Evolutionary conservation across 2,797 vertebrate genomes (phyloP).

Genomic region (Protonibea diacanthus): DNA sequence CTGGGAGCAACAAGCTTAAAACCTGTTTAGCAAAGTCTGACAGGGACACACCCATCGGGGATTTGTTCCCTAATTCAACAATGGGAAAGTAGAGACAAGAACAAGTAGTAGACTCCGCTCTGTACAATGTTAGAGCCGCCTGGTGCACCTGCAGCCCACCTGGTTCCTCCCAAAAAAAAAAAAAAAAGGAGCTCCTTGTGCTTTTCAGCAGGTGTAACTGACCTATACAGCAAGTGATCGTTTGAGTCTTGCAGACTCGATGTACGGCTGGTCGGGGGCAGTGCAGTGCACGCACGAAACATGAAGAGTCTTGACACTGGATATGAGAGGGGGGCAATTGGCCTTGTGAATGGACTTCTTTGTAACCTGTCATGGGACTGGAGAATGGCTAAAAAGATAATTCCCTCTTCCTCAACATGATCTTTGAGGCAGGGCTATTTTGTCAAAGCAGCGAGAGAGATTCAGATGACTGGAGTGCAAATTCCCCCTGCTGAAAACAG

Average conservation of each 20-base stretch:
- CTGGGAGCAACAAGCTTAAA: slow-evolving; percentile 78
- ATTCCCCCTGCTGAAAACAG: slow-evolving; percentile 1
- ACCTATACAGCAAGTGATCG: slow-evolving; percentile 24
- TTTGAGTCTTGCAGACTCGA: slow-evolving; percentile 21
- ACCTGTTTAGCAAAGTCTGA: slow-evolving; percentile 80
- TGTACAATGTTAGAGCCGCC: slow-evolving; percentile 3
- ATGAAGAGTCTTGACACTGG: slow-evolving; percentile 74
- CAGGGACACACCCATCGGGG: slow-evolving; percentile 68
- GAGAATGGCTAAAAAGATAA: slow-evolving; percentile 76
- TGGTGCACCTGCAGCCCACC: slow-evolving; percentile 35
- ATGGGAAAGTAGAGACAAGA: slow-evolving; percentile 39
- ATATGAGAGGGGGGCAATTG: slow-evolving; percentile 61
- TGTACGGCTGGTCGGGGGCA: slow-evolving; percentile 35
- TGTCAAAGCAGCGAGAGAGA: slow-evolving; percentile 20
- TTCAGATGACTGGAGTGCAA: not conserved
- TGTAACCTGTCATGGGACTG: slow-evolving; percentile 83
- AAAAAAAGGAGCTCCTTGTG: not conserved
- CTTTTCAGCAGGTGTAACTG: slow-evolving; percentile 41
- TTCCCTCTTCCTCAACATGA: slow-evolving; percentile 72
- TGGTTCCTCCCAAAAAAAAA: not conserved
- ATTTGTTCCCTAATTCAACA: slow-evolving; percentile 61
- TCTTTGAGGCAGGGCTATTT: slow-evolving; percentile 45
- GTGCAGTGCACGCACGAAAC: slow-evolving; percentile 52
- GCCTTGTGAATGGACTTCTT: slow-evolving; percentile 81
- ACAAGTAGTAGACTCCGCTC: not conserved